Conservation (phyloP, 2,113 vertebrate species). For the Macrotus californicus region DNA sequence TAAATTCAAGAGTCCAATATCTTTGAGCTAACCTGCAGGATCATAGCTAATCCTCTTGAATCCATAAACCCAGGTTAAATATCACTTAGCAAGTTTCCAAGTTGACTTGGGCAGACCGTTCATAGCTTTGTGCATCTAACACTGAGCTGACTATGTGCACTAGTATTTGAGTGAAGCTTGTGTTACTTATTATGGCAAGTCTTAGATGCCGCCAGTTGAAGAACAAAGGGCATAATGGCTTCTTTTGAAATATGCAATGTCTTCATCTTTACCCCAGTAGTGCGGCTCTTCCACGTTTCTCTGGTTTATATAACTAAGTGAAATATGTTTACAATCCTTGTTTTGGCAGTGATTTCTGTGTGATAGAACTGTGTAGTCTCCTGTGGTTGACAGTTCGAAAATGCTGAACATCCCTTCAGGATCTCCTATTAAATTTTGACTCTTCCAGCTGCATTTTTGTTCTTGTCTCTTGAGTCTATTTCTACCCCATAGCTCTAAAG, state of each 20-base stretch:
- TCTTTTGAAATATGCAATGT: neutral
- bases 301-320: neutral
- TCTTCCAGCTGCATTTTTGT: neutral
- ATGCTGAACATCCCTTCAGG: neutral
- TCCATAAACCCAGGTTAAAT: neutral
- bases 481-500: neutral
- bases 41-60: neutral
- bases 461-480: neutral
- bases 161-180: neutral
- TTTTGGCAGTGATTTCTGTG: neutral
- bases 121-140: rapidly evolving
- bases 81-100: no score
- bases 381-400: neutral
- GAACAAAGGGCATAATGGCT: no score
- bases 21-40: neutral
- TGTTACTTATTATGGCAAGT: rapidly evolving
- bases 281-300: neutral
- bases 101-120: neutral
- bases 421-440: neutral
- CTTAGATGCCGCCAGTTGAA: neutral
- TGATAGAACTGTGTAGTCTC: neutral
- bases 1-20: neutral
- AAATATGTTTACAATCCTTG: neutral
- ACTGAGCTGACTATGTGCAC: no score
- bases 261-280: neutral